Evolutionary conservation across 2,797 vertebrate species (phyloP).

Genomic region (Gallinago solitaria): DNA sequence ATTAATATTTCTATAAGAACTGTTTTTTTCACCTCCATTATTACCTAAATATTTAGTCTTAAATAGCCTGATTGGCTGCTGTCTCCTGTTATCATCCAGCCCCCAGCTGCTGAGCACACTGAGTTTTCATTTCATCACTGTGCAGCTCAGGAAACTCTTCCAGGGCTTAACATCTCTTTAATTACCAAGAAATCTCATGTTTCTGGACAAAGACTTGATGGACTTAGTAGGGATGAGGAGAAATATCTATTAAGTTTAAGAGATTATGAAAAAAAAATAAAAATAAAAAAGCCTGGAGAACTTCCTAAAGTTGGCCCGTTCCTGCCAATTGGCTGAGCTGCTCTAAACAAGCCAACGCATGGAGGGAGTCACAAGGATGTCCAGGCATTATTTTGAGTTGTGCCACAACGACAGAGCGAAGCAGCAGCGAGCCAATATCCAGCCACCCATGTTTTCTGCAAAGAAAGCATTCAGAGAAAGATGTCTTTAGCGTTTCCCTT

Average conservation of each 20-base stretch:
- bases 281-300: neutral
- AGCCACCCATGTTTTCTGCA: neutral
- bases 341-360: neutral
- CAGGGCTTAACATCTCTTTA: constrained; percentile 22
- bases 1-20: constrained; percentile 20
- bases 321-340: neutral
- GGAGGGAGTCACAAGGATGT: neutral
- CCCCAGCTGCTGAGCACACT: neutral
- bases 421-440: neutral
- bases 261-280: neutral
- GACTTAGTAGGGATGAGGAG: neutral
- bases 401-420: neutral
- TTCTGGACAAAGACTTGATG: neutral
- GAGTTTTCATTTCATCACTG: neutral
- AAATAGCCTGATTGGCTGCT: neutral
- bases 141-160: neutral
- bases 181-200: neutral
- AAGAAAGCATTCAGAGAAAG: constrained; percentile 47
- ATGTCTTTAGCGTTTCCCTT: constrained; percentile 34
- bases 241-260: constrained; percentile 29
- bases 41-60: neutral
- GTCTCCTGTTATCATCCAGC: neutral
- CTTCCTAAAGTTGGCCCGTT: neutral
- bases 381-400: neutral
- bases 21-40: neutral